Evolutionary conservation across 2,797 vertebrate species (phyloP).

Genomic region (Spinus olivaceus): DNA sequence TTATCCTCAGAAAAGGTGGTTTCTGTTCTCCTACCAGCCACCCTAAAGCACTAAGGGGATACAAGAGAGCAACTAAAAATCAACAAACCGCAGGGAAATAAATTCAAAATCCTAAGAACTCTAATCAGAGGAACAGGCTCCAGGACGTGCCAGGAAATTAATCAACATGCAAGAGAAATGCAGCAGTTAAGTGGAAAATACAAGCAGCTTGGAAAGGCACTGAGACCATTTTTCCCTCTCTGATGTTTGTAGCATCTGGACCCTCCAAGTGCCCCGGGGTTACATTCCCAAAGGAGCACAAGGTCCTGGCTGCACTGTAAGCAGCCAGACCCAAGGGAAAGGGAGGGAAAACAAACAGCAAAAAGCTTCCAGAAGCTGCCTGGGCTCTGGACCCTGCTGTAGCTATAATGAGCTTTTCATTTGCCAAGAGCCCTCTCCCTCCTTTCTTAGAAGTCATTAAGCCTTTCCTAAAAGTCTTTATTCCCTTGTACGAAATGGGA

Average conservation of each 20-base stretch:
- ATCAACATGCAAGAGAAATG: slow-evolving; percentile 8
- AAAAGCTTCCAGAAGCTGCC: slow-evolving; percentile 21
- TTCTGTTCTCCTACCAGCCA: neutral
- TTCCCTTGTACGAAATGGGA: neutral
- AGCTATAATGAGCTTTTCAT: neutral
- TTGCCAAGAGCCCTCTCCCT: neutral
- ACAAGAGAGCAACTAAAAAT: neutral
- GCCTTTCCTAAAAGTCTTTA: neutral
- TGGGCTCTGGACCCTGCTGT: neutral
- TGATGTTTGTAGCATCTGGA: neutral
- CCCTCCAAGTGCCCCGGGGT: neutral
- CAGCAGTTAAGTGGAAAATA: neutral
- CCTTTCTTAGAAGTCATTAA: neutral
- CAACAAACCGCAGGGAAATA: neutral
- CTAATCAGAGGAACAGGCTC: neutral
- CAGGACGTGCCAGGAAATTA: neutral
- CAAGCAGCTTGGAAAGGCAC: neutral
- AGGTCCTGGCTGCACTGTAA: neutral
- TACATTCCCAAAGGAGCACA: neutral
- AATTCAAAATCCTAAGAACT: neutral
- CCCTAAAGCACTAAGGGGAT: neutral
- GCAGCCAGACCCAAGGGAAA: neutral
- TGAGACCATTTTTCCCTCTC: neutral
- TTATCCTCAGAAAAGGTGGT: neutral
- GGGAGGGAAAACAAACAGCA: slow-evolving; percentile 13